Base-by-base conservation (phyloP, 1,140 invertebrate genomes). In the Himalopsyche phryganea region DNA sequence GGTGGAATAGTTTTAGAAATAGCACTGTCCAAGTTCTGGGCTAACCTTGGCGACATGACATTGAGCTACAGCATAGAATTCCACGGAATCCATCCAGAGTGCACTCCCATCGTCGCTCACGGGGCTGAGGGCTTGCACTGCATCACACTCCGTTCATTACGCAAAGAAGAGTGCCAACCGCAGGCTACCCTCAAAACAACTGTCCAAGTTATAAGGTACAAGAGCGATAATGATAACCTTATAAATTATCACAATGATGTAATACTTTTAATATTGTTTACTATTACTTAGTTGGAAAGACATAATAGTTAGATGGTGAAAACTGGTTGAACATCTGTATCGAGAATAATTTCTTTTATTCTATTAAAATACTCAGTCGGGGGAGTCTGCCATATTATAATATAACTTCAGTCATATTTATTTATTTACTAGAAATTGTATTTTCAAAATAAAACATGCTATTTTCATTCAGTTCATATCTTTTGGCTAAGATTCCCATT, bases 21-120 rank as follows among this genome's bases (percentile, higher is more conserved):
- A 17, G 92, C 87, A 49, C 79, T 98, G 46, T 91, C 91, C 1
- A 96, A 96, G 76, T 96, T 92, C 82, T 98, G 95, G 95, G 90
- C 93, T 1, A 92, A 88, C 76, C 76, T 91, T 13, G 91, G 91
- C 2, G 86, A 90, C 41, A 81, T 88, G 13, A 75, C 72, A 32
- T 69, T 95, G 7, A 83, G 89, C 67, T 94, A 93, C 70, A 82
- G 72, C 11, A 73, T 97, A 38, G 81, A 85, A 60, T 94, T 97
- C 71, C 85, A 87, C 73, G 92, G 94, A n/a, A 79, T 94, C 28
- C 80, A 82, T 61, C 82, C 92, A 4, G 81, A 83, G 62, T 47
- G 23, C 36, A 14, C 10, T 35, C 55, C 63, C 11, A 65, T 86
- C 17, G 79, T 80, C 0, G 82, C 92, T 83, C 83, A 87, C 67